phyloP scores from a whole-genome alignment of 2,888 invertebrate species.

The Idaea straminata region DNA sequence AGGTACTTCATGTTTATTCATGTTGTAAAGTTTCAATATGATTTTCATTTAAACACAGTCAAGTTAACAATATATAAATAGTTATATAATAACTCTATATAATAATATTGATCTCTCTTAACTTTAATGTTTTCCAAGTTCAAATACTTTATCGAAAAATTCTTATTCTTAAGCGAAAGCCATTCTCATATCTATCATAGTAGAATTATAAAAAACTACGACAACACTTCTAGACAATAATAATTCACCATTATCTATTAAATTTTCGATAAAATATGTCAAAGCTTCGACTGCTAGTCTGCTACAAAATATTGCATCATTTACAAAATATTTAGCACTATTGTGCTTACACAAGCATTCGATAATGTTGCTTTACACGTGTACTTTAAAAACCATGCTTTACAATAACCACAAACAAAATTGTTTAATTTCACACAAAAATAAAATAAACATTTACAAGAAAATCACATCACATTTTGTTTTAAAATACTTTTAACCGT shows the following conservation, averaged over 20 bases:
- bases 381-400: constrained; percentile 27
- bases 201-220: constrained; percentile 8
- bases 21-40: too few relatives aligned
- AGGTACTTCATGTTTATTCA: too few relatives aligned
- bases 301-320: background rate
- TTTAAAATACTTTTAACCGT: constrained; percentile 19
- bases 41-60: too few relatives aligned
- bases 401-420: constrained; percentile 31
- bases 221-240: background rate
- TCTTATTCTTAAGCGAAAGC: constrained; percentile 13
- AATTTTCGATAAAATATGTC: background rate
- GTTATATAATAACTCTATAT: too few relatives aligned
- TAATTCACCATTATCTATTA: background rate
- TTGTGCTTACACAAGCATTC: constrained; percentile 21
- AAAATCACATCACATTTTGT: constrained; percentile 25
- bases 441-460: constrained; percentile 26
- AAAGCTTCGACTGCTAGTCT: background rate
- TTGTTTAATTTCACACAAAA: constrained; percentile 17
- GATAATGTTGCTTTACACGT: constrained; percentile 17
- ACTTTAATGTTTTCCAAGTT: background rate
- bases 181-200: constrained; percentile 16
- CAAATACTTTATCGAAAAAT: background rate
- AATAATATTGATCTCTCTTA: background rate
- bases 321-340: background rate
- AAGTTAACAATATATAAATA: too few relatives aligned